These are phyloP conservation scores for Betta splendens DNA, from an alignment of 2,797 vertebrate genomes.

Conservation along the genomic window DNA sequence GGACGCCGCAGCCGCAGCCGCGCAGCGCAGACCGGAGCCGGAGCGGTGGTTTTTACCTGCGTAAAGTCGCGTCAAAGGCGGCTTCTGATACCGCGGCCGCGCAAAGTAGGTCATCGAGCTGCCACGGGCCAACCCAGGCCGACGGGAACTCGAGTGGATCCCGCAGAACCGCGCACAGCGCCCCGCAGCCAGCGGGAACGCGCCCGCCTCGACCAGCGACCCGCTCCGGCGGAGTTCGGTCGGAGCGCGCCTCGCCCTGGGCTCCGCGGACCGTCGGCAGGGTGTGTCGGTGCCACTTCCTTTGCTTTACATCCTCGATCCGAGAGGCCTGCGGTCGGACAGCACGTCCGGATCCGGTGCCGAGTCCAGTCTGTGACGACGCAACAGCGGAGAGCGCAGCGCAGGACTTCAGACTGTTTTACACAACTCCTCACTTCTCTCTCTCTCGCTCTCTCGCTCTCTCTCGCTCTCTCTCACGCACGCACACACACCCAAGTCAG, in stretches of 20 bases:
- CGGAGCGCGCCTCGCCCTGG: constrained; percentile 66
- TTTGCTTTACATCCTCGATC: constrained; percentile 19
- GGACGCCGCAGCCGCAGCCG: constrained; percentile 1
- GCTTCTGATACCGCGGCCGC: constrained; percentile 41
- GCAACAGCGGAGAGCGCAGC: constrained; percentile 46
- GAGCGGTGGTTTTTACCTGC: constrained; percentile 11
- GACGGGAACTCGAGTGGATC: constrained; percentile 35
- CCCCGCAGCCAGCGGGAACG: constrained; percentile 1
- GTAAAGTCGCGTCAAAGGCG: constrained; percentile 27
- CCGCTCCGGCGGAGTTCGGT: constrained; percentile 52
- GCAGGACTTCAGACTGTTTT: constrained; percentile 74
- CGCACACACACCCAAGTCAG: constrained; percentile 52
- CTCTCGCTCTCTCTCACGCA: constrained; percentile 30
- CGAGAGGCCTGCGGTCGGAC: neutral
- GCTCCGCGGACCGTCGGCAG: constrained; percentile 41
- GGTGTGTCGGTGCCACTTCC: constrained; percentile 49
- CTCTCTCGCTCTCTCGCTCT: constrained; percentile 25
- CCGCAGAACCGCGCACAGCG: constrained; percentile 39
- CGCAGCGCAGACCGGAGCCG: neutral
- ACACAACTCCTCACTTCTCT: constrained; percentile 65
- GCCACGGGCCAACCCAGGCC: constrained; percentile 45
- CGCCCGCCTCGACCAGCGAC: constrained; percentile 73
- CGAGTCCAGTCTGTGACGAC: constrained; percentile 35
- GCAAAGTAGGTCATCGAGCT: constrained; percentile 71
- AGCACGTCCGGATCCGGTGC: neutral